Conservation (phyloP, 2,797 vertebrate species). For the Sebastes umbrosus region DNA sequence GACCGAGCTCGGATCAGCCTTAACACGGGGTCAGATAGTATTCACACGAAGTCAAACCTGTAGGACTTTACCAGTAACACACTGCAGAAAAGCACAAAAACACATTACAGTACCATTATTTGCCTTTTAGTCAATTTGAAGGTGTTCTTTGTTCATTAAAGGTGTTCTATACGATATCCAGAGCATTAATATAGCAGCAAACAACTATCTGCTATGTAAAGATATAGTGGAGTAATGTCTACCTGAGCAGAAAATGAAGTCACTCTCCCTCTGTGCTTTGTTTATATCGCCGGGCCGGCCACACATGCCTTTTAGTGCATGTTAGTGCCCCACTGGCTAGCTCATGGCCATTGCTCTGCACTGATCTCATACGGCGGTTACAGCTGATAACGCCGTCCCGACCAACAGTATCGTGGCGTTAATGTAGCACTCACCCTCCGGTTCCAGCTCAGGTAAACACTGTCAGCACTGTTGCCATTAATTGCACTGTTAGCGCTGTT, state of each 20-base stretch:
- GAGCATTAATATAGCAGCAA: neutral
- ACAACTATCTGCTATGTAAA: neutral
- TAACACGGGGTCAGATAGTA: neutral
- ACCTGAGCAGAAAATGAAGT: neutral
- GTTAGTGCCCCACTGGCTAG: neutral
- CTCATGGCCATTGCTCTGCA: neutral
- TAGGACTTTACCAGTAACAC: neutral
- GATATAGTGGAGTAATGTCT: neutral
- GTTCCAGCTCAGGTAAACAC: neutral
- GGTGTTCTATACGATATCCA: neutral
- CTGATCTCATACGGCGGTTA: neutral
- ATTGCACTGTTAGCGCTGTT: neutral
- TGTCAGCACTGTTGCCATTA: neutral
- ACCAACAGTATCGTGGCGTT: neutral
- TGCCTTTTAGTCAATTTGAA: neutral
- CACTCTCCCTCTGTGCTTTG: neutral
- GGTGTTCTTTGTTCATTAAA: neutral
- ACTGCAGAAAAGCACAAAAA: neutral
- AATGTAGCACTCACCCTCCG: neutral
- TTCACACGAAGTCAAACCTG: neutral
- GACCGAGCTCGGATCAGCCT: neutral
- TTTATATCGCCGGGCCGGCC: neutral
- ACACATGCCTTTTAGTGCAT: neutral
- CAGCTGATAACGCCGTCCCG: neutral
- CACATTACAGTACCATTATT: neutral